These are phyloP conservation scores for Drosophila leontia DNA, from an alignment of 1,140 invertebrate genomes.

Conservation along the genomic window DNA sequence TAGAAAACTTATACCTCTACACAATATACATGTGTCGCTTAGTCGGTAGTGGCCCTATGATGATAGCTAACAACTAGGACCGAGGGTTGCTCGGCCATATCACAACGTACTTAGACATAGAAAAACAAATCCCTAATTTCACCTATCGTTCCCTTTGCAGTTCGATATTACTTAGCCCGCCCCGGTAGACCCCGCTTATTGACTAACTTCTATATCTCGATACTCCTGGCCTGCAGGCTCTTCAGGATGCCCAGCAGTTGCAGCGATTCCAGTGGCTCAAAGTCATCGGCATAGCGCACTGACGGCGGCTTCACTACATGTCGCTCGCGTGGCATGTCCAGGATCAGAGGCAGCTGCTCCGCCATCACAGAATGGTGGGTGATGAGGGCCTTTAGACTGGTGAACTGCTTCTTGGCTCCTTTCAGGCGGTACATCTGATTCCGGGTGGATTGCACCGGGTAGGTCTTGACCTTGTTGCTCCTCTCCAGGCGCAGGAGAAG, in stretches of 20 bases:
- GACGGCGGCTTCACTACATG: constrained; percentile 55
- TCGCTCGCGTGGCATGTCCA: constrained; percentile 90
- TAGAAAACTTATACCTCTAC: constrained; percentile 59
- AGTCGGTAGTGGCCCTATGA: constrained; percentile 37
- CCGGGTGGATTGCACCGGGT: constrained; percentile 58
- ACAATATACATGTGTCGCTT: constrained; percentile 40
- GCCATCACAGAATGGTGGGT: constrained; percentile 98
- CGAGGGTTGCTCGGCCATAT: constrained; percentile 48
- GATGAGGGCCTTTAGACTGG: constrained; percentile 94
- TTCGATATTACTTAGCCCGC: constrained; percentile 53
- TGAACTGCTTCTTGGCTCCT: constrained; percentile 98
- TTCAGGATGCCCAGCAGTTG: constrained; percentile 77
- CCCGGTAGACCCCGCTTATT: constrained; percentile 5
- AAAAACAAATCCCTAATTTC: constrained; percentile 59
- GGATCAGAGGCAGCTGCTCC: constrained; percentile 95
- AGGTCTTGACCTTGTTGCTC: constrained; percentile 63
- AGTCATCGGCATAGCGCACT: constrained; percentile 77
- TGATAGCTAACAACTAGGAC: constrained; percentile 40
- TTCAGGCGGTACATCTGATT: constrained; percentile 85
- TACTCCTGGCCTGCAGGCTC: constrained; percentile 70
- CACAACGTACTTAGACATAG: constrained; percentile 53
- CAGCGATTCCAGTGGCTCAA: constrained; percentile 76
- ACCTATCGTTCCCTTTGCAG: constrained; percentile 81
- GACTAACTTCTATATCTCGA: constrained; percentile 51
- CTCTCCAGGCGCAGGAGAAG: constrained; percentile 66